phyloP scores from a whole-genome alignment of 2,113 vertebrate genomes.

The Bothrops jararaca region DNA sequence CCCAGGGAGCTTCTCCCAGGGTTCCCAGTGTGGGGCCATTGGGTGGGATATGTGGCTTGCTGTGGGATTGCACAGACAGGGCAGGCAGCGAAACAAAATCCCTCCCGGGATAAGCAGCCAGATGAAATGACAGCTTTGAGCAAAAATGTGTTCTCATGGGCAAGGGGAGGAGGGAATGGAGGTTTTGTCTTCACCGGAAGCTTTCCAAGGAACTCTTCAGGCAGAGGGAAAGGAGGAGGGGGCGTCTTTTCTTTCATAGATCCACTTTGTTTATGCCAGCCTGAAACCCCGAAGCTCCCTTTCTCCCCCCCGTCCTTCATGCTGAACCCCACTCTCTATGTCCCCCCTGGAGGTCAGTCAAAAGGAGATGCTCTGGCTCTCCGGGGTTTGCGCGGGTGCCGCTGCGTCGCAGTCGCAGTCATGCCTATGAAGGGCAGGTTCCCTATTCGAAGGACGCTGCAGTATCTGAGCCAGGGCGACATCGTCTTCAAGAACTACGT shows the following conservation, averaged over 20 bases:
- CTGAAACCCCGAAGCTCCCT: background rate
- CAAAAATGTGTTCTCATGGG: conserved; percentile 63
- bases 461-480: too few relatives aligned
- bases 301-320: background rate
- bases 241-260: background rate
- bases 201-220: background rate
- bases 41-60: background rate
- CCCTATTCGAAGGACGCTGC: too few relatives aligned
- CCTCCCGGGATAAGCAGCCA: conserved; percentile 68
- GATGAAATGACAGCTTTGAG: conserved; percentile 72
- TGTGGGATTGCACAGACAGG: background rate
- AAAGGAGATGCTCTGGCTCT: too few relatives aligned
- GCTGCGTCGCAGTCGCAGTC: too few relatives aligned
- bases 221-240: too few relatives aligned
- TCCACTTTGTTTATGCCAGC: background rate
- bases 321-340: background rate
- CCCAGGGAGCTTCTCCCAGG: background rate
- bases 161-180: conserved; percentile 51
- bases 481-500: too few relatives aligned
- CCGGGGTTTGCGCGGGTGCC: too few relatives aligned
- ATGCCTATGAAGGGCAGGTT: too few relatives aligned
- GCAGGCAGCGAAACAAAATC: conserved; percentile 55
- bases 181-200: conserved; percentile 47
- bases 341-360: background rate
- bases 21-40: conserved; percentile 41